phyloP scores from a whole-genome alignment of 2,888 invertebrate genomes.

The Dolichopus griseipennis region DNA sequence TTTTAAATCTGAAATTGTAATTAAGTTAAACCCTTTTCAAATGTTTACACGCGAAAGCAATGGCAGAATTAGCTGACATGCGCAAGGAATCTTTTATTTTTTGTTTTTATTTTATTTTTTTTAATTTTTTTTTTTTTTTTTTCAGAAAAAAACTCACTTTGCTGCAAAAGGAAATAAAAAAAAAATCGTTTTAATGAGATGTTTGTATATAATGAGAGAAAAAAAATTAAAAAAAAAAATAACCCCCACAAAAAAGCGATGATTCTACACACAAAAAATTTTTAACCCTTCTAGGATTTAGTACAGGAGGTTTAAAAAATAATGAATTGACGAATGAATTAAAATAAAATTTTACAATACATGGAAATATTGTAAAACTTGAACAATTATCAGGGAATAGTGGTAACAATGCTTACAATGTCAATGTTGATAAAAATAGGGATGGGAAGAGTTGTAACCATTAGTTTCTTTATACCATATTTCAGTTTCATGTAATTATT shows the following conservation, averaged over 20 bases:
- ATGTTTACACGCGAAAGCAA: neutral
- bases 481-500: too few relatives aligned
- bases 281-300: neutral
- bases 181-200: too few relatives aligned
- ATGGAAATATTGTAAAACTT: too few relatives aligned
- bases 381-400: too few relatives aligned
- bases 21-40: slow-evolving; percentile 2
- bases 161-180: too few relatives aligned
- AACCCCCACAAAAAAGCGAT: neutral
- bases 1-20: neutral
- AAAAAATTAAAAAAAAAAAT: neutral
- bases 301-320: neutral
- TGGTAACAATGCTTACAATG: too few relatives aligned
- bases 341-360: too few relatives aligned
- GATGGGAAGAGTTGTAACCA: too few relatives aligned
- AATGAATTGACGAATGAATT: too few relatives aligned
- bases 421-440: too few relatives aligned
- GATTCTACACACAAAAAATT: neutral
- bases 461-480: too few relatives aligned
- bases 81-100: neutral
- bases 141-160: neutral
- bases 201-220: too few relatives aligned
- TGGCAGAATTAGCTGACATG: neutral
- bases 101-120: neutral
- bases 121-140: neutral